Conservation (phyloP, 2,888 invertebrate species). For the Drosophila anomalata region DNA sequence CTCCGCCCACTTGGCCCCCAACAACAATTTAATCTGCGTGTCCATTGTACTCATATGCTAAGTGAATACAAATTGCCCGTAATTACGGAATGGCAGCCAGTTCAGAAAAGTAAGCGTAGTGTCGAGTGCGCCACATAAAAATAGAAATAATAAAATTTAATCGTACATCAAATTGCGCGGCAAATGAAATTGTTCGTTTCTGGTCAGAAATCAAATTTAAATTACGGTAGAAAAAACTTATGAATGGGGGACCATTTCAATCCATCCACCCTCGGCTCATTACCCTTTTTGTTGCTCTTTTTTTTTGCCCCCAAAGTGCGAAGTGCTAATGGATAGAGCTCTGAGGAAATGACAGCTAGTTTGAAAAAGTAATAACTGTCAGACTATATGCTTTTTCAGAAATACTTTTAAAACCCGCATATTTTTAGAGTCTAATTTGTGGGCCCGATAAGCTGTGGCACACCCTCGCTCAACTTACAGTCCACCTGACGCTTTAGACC, state of each 20-base stretch:
- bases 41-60: slow-evolving; percentile 45
- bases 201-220: slow-evolving; percentile 32
- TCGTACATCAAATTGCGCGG: slow-evolving; percentile 44
- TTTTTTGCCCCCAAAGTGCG: slow-evolving; percentile 24
- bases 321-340: slow-evolving; percentile 35
- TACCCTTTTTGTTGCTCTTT: background rate
- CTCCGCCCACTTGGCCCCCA: slow-evolving; percentile 11
- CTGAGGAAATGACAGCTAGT: slow-evolving; percentile 21
- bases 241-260: slow-evolving; percentile 46
- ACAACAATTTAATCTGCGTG: slow-evolving; percentile 32
- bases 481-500: background rate
- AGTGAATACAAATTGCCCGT: slow-evolving; percentile 61
- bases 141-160: slow-evolving; percentile 47
- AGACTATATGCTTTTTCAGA: background rate
- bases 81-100: slow-evolving; percentile 52
- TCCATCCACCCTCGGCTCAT: background rate
- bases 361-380: slow-evolving; percentile 27
- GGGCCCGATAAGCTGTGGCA: slow-evolving; percentile 6
- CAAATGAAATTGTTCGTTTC: slow-evolving; percentile 41
- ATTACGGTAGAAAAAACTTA: slow-evolving; percentile 43
- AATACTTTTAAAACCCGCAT: background rate
- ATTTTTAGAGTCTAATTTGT: slow-evolving; percentile 7
- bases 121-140: slow-evolving; percentile 44
- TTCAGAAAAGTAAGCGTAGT: slow-evolving; percentile 26
- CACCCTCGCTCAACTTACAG: background rate